Conservation (phyloP, 2,113 vertebrate genomes). For the Nettapus auritus region DNA sequence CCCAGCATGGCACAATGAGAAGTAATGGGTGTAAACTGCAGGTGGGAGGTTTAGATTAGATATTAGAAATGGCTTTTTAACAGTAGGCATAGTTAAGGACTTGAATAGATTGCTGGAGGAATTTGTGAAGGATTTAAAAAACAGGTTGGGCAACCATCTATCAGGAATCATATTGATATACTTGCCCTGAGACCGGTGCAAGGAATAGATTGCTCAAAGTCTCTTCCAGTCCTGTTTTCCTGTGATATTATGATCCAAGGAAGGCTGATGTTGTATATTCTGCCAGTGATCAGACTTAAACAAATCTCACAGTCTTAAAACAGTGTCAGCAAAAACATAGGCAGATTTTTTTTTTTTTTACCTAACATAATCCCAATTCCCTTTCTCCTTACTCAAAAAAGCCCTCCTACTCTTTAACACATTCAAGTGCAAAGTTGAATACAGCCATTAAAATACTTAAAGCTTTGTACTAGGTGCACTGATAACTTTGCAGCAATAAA, state of each 20-base stretch:
- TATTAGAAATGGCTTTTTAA: constrained; percentile 36
- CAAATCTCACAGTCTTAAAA: not conserved
- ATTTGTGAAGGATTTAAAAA: constrained; percentile 26
- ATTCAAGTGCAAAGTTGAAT: constrained; percentile 4
- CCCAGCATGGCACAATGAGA: constrained; percentile 10
- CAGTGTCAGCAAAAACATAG: not conserved
- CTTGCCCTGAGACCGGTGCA: not conserved
- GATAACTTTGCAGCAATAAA: not conserved
- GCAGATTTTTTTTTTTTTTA: not conserved
- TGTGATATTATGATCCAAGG: not conserved
- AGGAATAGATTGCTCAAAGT: not conserved
- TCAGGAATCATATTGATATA: not conserved
- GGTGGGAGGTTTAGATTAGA: constrained; percentile 54
- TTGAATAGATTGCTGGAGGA: constrained; percentile 12
- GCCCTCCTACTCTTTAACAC: not conserved
- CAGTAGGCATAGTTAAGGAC: constrained; percentile 7
- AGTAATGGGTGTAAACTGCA: constrained; percentile 55
- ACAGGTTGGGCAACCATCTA: not conserved
- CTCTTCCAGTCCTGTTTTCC: not conserved
- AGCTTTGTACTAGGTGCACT: not conserved
- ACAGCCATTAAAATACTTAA: constrained; percentile 9
- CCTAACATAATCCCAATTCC: not conserved
- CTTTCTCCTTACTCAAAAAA: not conserved
- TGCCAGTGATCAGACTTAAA: not conserved
- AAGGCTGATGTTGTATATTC: not conserved